Evolutionary conservation across 2,888 invertebrate species (phyloP).

Genomic region (Tetranychus truncatus): DNA sequence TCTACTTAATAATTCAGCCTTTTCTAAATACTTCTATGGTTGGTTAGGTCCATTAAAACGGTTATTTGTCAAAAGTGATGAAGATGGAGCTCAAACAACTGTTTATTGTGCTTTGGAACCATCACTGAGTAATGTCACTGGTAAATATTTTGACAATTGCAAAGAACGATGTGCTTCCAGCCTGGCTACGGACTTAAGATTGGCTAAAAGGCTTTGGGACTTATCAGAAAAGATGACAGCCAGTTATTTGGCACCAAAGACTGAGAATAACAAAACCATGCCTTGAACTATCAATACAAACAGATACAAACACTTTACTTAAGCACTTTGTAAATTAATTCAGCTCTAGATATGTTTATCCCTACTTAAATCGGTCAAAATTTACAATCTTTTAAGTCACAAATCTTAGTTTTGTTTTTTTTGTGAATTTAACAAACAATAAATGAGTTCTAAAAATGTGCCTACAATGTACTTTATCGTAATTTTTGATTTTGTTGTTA

Average conservation of each 20-base stretch:
- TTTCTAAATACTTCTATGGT: not conserved
- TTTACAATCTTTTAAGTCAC: too few species aligned
- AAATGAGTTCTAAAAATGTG: too few species aligned
- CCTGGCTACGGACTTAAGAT: not conserved
- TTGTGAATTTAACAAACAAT: too few species aligned
- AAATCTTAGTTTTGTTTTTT: too few species aligned
- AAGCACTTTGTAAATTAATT: too few species aligned
- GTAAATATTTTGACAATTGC: not conserved
- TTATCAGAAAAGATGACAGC: not conserved
- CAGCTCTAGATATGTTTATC: too few species aligned
- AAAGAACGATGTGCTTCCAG: not conserved
- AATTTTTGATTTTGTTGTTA: too few species aligned
- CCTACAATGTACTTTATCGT: too few species aligned
- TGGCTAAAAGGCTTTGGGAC: not conserved
- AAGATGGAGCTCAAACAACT: conserved; percentile 24
- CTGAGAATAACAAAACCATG: not conserved
- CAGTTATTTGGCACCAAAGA: not conserved
- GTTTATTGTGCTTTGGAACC: conserved; percentile 19
- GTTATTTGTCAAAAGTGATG: conserved; percentile 21
- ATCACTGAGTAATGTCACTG: not conserved
- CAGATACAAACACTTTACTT: too few species aligned
- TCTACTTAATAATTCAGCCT: not conserved
- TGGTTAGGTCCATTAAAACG: conserved; percentile 17
- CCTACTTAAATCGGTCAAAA: too few species aligned
- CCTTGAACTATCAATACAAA: too few species aligned